Base-by-base conservation (phyloP, 2,888 invertebrate species). In the Xylophagus ater region DNA sequence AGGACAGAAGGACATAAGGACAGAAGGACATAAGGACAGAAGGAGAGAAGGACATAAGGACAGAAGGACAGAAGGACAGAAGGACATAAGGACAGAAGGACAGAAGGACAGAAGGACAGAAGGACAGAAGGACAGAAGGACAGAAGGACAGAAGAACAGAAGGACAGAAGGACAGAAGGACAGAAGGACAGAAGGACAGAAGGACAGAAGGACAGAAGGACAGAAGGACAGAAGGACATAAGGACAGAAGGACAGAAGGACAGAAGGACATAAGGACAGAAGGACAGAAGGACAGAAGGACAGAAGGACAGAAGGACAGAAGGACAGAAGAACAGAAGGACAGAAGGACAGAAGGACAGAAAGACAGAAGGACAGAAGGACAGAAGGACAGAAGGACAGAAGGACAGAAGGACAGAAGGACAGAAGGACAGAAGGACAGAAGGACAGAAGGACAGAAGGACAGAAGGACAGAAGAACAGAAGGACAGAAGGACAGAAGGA, bases 1-100 rank as follows among this genome's bases (percentile, higher is more conserved):
- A 28, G 28, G 28, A 28, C 8, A 28, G 28, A 28, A 28, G 28
- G 12, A 28, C 10, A n/a, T 6, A n/a, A 26, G n/a, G 28, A 28
- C 28, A n/a, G 13, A 28, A 28, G 12, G 13, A 28, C 8, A 26
- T 10, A 9, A n/a, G 6, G 23, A 23, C 23, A 23, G 23, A 23
- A 23, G 23, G 23, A 23, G 23, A 23, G 9, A 23, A 23, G 23
- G 23, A 23, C 23, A 23, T 6, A 23, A 23, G 23, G 9, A 10
- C 7, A 10, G 9, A 23, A 10, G 23, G 9, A 6, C 6, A 23
- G 9, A 10, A 10, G 9, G 6, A 23, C 7, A 23, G 9, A 10
- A 10, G 9, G 7, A 23, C 7, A 23, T 8, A 8, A 10, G 9
- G 7, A 23, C 7, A 23, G 23, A 10, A 23, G 9, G 7, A 23